A percentile compares a stretch with the other conserved stretches of the same genome.
phyloP scores from a whole-genome alignment of 2,797 vertebrate genomes.

The Hyperoplus immaculatus region DNA sequence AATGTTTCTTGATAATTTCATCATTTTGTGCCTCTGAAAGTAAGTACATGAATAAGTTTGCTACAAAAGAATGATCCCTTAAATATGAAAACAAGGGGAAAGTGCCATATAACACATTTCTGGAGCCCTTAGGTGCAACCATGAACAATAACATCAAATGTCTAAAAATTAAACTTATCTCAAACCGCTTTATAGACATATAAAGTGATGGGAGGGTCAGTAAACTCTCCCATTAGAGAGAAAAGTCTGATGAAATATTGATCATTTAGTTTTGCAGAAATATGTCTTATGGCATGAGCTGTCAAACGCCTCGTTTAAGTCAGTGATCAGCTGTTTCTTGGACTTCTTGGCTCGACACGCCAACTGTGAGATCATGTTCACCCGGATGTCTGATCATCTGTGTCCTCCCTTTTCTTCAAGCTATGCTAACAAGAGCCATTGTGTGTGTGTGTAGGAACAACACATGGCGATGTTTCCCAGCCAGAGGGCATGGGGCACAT shows the following conservation, averaged over 20 bases:
- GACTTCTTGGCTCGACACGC: constrained; percentile 1
- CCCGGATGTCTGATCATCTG: constrained; percentile 8
- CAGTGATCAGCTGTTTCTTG: constrained; percentile 24
- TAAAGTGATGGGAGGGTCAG: too few relatives aligned
- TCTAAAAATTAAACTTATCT: too few relatives aligned
- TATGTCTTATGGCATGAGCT: neutral
- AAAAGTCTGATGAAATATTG: neutral
- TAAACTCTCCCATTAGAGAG: neutral
- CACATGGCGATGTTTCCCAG: constrained; percentile 3
- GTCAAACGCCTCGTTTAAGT: neutral
- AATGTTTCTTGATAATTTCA: neutral
- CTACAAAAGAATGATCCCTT: too few relatives aligned
- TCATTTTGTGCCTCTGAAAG: neutral
- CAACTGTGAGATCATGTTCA: constrained; percentile 21
- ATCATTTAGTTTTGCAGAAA: neutral
- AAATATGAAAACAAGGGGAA: too few relatives aligned
- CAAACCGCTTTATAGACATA: too few relatives aligned
- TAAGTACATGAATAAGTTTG: neutral
- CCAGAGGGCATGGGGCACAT: neutral
- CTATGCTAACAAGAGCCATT: neutral
- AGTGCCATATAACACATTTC: too few relatives aligned
- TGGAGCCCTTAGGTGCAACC: too few relatives aligned
- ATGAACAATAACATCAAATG: too few relatives aligned
- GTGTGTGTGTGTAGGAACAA: constrained; percentile 6
- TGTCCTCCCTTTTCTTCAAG: neutral